Evolutionary conservation across 2,888 invertebrate species (phyloP), one percentile per base, ranked within the genome.

Genomic region (Ectemnius continuus): DNA sequence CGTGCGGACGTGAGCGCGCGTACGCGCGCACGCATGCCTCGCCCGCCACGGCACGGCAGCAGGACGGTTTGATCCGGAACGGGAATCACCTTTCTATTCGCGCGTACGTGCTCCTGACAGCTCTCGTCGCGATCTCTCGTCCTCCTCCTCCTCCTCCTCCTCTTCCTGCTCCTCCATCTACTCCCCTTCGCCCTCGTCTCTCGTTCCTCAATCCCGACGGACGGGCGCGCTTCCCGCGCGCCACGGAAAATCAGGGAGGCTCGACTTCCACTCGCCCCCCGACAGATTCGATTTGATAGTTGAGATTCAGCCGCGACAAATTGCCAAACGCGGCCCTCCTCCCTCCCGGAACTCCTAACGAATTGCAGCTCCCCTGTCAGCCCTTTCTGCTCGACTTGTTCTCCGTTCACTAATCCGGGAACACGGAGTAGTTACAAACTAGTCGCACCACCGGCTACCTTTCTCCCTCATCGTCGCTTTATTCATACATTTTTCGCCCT

Each of bases 41-140:
- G 16, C 52, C 36, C 73, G 80, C 76, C 67, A 78, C 82, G 73
- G 76, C 73, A 76, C 75, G 79, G 52, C 68, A 52, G 84, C 8
- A 11, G 11, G 78, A 84, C 82, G 84, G 81, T 84, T 85, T 85
- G 84, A 87, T 86, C 83, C 83, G 81, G 78, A 85, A 84, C 83
- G 79, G 69, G 83, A 84, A 86, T 86, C 86, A 80, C 79, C 82
- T 75, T 69, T 84, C 83, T 84, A 82, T 82, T 82, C 82, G 84
- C 82, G 78, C 81, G 78, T 82, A 82, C 80, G 84, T 86, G 83
- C 78, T 73, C 74, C 71, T 80, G 84, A 83, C 86, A 83, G 82
- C 70, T 76, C 79, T 73, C 79, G 67, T 78, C 80, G 72, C 63
- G 56, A 74, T 63, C 67, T 28, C 68, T 36, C n/a, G 62, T 64